phyloP scores from a whole-genome alignment of 2,888 invertebrate species.

The Calliscelio sp. region DNA sequence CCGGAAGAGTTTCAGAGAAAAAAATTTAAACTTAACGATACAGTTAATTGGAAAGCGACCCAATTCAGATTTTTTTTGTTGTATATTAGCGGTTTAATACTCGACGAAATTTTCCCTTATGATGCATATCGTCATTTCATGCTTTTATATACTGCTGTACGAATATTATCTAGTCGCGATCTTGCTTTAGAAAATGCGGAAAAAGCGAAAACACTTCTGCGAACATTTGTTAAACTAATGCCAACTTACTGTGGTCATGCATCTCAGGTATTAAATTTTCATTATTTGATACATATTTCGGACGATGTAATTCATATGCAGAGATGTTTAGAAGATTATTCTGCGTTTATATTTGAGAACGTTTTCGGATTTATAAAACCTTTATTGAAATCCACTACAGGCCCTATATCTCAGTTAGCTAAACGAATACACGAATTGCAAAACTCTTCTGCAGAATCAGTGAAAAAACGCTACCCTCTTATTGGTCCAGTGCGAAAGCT shows the following conservation, averaged over 20 bases:
- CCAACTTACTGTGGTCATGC: conserved; percentile 44
- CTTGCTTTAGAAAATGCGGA: conserved; percentile 37
- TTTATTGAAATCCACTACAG: conserved; percentile 39
- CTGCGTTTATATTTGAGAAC: conserved; percentile 52
- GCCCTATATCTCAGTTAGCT: conserved; percentile 38
- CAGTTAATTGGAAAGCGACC: conserved; percentile 44
- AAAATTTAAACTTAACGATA: conserved; percentile 56
- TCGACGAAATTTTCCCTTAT: conserved; percentile 59
- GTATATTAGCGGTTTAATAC: conserved; percentile 52
- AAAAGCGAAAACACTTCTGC: conserved; percentile 33
- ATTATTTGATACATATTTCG: conserved; percentile 63
- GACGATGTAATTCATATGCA: conserved; percentile 63
- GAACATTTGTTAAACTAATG: conserved; percentile 47
- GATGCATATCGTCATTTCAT: conserved; percentile 69
- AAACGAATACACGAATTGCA: conserved; percentile 39
- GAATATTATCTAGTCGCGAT: conserved; percentile 43
- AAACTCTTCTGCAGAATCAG: not conserved
- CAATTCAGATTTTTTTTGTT: conserved; percentile 45
- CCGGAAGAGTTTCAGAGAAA: conserved; percentile 65
- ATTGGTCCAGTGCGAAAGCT: conserved; percentile 14
- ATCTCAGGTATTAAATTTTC: conserved; percentile 52
- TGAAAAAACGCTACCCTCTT: conserved; percentile 23
- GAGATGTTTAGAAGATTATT: conserved; percentile 41
- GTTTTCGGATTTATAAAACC: conserved; percentile 40
- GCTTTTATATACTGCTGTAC: conserved; percentile 50